Conservation (phyloP, 2,888 invertebrate species). For the Thymelicus sylvestris region DNA sequence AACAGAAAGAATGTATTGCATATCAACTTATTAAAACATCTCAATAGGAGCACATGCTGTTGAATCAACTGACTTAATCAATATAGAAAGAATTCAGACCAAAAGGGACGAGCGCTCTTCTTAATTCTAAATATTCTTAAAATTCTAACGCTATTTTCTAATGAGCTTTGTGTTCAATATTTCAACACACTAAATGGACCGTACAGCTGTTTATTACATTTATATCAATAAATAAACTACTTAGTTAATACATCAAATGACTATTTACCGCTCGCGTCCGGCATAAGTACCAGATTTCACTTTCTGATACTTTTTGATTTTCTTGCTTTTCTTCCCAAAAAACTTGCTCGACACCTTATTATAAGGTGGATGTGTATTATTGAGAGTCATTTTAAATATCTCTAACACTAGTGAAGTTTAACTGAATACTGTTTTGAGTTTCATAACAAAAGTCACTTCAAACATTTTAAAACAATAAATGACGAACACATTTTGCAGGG, state of each 20-base stretch:
- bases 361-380: constrained; percentile 64
- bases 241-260: background rate
- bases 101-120: too few species aligned
- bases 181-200: too few species aligned
- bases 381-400: constrained; percentile 64
- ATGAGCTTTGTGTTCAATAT: too few species aligned
- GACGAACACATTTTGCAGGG: constrained; percentile 44
- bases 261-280: constrained; percentile 71
- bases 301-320: constrained; percentile 67
- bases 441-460: constrained; percentile 37
- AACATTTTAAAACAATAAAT: constrained; percentile 37
- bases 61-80: too few species aligned
- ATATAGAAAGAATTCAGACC: too few species aligned
- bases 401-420: constrained; percentile 1
- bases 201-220: too few species aligned
- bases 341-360: constrained; percentile 68
- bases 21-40: too few species aligned
- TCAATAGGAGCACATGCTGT: too few species aligned
- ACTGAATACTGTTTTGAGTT: constrained; percentile 19
- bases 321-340: constrained; percentile 76
- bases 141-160: too few species aligned
- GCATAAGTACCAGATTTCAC: constrained; percentile 69
- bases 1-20: too few species aligned
- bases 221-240: background rate
- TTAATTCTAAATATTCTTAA: too few species aligned